Conservation (phyloP, 53 echinoderm and acorn worm species). For the Antedon mediterranea region DNA sequence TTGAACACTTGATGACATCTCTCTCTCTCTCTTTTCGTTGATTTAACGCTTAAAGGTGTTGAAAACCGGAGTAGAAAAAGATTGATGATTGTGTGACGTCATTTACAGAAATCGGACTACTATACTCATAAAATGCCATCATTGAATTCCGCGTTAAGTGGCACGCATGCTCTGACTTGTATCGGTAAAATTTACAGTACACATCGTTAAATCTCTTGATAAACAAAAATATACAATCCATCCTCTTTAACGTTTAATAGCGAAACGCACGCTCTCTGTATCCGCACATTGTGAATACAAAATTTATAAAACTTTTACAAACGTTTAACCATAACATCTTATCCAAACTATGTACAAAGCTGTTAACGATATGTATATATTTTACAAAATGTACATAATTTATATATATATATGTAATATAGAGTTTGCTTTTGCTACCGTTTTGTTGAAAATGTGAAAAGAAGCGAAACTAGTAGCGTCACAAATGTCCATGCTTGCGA, state of each 20-base stretch:
- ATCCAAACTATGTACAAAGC: not conserved
- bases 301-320: not conserved
- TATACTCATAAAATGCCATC: too few species aligned
- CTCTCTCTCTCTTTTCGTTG: not conserved
- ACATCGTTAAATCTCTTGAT: not conserved
- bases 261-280: not conserved
- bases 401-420: not conserved
- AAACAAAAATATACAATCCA: not conserved
- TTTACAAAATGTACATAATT: not conserved
- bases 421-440: too few species aligned
- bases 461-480: not conserved
- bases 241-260: not conserved
- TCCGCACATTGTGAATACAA: not conserved
- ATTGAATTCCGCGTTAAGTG: too few species aligned
- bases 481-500: not conserved
- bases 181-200: too few species aligned
- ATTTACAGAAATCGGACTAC: too few species aligned
- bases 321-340: not conserved
- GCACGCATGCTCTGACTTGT: too few species aligned
- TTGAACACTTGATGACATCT: not conserved
- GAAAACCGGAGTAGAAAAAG: not conserved
- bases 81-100: too few species aligned
- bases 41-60: not conserved
- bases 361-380: not conserved
- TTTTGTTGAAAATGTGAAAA: not conserved